A percentile compares a stretch with the other conserved stretches of the same genome.
These are phyloP conservation scores for Urocynchramus pylzowi DNA, from an alignment of 2,113 vertebrate species.

Conservation along the genomic window DNA sequence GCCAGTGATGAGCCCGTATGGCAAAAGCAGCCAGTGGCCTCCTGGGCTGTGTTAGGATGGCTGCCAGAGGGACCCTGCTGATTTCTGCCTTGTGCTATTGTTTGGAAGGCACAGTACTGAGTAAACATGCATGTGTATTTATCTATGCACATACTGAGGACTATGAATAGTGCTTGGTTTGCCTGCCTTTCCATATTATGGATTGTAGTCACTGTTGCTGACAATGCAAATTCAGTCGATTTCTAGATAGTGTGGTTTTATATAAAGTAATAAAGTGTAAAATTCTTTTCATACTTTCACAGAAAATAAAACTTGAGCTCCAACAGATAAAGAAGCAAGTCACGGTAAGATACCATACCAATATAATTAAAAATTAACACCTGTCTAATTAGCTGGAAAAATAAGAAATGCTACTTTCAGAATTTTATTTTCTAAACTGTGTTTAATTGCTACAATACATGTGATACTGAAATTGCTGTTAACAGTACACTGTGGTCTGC, in stretches of 20 bases:
- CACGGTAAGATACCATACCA: conserved; percentile 74
- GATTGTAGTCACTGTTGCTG: background rate
- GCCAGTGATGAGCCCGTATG: background rate
- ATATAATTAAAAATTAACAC: background rate
- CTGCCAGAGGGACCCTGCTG: background rate
- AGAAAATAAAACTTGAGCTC: conserved; percentile 93
- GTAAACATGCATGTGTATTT: background rate
- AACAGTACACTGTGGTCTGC: background rate
- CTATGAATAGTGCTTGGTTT: background rate
- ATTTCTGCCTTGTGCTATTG: background rate
- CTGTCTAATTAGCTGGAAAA: background rate
- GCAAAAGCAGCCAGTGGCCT: background rate
- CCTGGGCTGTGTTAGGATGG: background rate
- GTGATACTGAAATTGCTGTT: background rate
- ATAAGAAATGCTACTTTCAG: background rate
- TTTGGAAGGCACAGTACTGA: background rate
- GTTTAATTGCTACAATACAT: background rate
- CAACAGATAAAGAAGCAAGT: conserved; percentile 85
- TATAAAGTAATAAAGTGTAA: background rate
- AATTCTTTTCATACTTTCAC: background rate
- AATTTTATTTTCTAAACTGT: background rate
- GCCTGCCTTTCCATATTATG: background rate
- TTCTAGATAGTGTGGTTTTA: background rate
- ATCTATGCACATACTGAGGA: background rate
- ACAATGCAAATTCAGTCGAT: background rate